Base-by-base conservation (phyloP, 2,113 vertebrate genomes). In the Aspidoscelis tigris region DNA sequence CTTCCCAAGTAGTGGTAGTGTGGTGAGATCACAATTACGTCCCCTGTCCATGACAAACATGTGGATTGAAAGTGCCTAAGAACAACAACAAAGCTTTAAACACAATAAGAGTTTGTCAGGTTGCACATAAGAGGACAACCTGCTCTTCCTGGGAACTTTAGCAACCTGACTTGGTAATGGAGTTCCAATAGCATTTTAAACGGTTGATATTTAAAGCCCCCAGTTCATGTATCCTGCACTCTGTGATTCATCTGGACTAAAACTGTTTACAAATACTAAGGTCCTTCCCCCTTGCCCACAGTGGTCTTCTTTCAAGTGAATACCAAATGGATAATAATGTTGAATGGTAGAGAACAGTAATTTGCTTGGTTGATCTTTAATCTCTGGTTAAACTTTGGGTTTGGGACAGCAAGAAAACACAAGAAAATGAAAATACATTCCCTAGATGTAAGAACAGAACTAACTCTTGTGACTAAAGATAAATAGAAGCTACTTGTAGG, bases 331-430 rank as follows among this genome's bases (percentile, higher is more conserved):
- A 69, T 20, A 33, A 69, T 4, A 50, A 50, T 24, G 55, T 39
- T 73, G 53, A 64, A 68, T 7, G 24, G 5, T 81, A 33, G 26
- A 24, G 87, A 87, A 50, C 4, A 77, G n/a, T 4, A 83, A n/a
- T 33, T 3, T 81, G 21, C 9, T 81, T 50, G 61, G 65, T 11
- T 50, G 41, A 83, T 3, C 10, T 91, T 69, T 70, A 72, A 47
- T 33, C 68, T 85, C 79, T 71, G 77, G 82, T 33, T 72, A 70
- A 80, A 71, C n/a, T 84, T 74, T 24, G 22, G 66, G 82, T 85
- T 9, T 0, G 10, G 87, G 41, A n/a, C 5, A 10, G 24, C 24
- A 78, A 47, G 22, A 78, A 44, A 78, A 84, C 22, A 4, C 16
- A 64, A 43, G 24, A 44, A 72, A 64, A 58, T 5, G 61, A 68